Percentiles rank a stretch among this genome's conserved stretches.
Evolutionary conservation across 2,113 vertebrate genomes (phyloP).

Genomic region (Ammospiza nelsoni): DNA sequence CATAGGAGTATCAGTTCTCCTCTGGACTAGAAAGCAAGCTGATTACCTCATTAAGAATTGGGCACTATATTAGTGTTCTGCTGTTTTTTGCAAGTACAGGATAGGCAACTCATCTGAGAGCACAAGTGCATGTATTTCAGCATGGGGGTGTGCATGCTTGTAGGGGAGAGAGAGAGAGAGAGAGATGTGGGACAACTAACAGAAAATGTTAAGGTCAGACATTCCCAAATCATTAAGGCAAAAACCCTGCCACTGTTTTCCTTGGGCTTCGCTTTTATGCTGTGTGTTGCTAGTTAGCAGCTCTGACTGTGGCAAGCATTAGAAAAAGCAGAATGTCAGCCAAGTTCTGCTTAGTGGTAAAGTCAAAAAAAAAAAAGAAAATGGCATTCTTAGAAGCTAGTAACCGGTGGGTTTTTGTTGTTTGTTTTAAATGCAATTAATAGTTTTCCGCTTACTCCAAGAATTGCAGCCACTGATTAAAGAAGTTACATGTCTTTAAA

Average conservation of each 20-base stretch:
- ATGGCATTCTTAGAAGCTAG: background rate
- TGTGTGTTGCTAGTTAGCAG: conserved; percentile 65
- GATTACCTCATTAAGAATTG: background rate
- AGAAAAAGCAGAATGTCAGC: conserved; percentile 54
- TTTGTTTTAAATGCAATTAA: conserved; percentile 4
- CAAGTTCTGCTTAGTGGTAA: conserved; percentile 16
- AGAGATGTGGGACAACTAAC: background rate
- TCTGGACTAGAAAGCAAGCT: background rate
- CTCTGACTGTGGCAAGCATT: conserved; percentile 40
- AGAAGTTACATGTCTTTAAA: background rate
- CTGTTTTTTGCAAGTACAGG: background rate
- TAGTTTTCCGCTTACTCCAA: background rate
- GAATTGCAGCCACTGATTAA: background rate
- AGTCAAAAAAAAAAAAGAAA: conserved; percentile 20
- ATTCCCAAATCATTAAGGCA: conserved; percentile 40
- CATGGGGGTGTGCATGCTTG: background rate
- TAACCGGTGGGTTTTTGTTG: background rate
- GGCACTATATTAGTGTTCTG: background rate
- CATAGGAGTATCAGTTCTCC: background rate
- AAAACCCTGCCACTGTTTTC: conserved; percentile 35
- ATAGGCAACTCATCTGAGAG: background rate
- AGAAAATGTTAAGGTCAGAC: background rate
- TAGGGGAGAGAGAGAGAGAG: background rate
- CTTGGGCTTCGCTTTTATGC: conserved; percentile 8
- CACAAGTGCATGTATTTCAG: background rate